Evolutionary conservation across 1,140 invertebrate genomes (phyloP).

Genomic region (Bombus superbus): DNA sequence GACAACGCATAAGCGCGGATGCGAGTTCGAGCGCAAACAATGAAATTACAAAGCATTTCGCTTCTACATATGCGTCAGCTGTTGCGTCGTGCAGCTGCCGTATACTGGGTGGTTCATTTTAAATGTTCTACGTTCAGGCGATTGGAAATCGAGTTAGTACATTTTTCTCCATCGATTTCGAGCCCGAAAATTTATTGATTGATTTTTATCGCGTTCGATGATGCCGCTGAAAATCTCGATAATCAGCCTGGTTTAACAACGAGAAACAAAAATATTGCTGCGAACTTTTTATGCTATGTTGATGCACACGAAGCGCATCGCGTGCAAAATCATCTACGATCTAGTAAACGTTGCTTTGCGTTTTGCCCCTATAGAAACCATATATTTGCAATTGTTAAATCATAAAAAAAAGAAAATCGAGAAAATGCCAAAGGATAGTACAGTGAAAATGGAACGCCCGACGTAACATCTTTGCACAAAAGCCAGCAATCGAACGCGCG

Average conservation of each 20-base stretch:
- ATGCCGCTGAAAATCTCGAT: not conserved
- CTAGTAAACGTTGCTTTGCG: no score
- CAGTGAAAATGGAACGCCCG: no score
- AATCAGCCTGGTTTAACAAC: no score
- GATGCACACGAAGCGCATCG: no score
- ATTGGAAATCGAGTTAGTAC: not conserved
- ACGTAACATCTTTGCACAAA: not conserved
- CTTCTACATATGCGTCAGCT: conserved; percentile 63
- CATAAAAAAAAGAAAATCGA: no score
- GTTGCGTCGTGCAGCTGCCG: conserved; percentile 69
- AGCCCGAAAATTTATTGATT: not conserved
- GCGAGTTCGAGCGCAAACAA: conserved; percentile 33
- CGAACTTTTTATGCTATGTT: no score
- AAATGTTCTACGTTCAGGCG: not conserved
- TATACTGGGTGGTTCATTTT: conserved; percentile 41
- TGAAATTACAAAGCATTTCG: conserved; percentile 29
- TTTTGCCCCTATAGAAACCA: no score
- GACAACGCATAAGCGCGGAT: not conserved
- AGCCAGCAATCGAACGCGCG: not conserved
- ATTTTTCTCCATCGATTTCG: no score
- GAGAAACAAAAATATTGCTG: no score
- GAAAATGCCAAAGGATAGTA: no score
- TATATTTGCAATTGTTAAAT: no score
- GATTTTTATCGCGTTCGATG: not conserved
- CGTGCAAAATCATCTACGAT: no score